Conservation (phyloP, 2,888 invertebrate genomes). For the Schrankia costaestrigalis region DNA sequence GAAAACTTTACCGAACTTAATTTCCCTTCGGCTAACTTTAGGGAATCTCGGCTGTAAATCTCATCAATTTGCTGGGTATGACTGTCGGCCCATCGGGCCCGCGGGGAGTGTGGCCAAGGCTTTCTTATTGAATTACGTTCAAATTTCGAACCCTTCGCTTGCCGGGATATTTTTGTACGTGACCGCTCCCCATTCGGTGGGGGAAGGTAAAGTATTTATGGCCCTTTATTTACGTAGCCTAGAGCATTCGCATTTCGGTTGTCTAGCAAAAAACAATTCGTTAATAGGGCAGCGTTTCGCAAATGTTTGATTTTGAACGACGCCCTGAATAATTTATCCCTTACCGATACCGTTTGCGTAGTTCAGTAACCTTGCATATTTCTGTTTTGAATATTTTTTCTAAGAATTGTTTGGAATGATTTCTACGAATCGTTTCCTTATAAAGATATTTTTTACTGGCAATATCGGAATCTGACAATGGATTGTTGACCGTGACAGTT, state of each 20-base stretch:
- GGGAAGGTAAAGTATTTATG: constrained; percentile 44
- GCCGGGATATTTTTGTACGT: constrained; percentile 35
- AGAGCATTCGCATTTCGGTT: constrained; percentile 18
- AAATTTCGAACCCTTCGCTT: constrained; percentile 42
- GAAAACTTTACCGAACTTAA: constrained; percentile 64
- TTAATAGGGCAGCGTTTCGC: constrained; percentile 1
- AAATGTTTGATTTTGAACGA: constrained; percentile 1
- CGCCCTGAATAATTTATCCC: constrained; percentile 3
- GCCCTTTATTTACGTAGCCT: constrained; percentile 40
- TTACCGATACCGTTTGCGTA: background rate
- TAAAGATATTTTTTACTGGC: too few relatives aligned
- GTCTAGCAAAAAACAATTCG: constrained; percentile 11
- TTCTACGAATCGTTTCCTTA: too few relatives aligned
- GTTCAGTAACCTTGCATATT: constrained; percentile 2
- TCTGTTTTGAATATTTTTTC: too few relatives aligned
- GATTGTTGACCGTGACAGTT: too few relatives aligned
- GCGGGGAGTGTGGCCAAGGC: constrained; percentile 48
- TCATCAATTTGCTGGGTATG: constrained; percentile 69
- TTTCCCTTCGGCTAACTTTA: constrained; percentile 69
- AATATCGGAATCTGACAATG: too few relatives aligned
- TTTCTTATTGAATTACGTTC: constrained; percentile 63
- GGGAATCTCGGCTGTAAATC: constrained; percentile 68
- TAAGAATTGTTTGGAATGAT: too few relatives aligned
- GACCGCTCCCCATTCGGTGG: constrained; percentile 29
- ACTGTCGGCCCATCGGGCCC: constrained; percentile 42